These are phyloP conservation scores for Dicaeum eximium DNA, from an alignment of 2,113 vertebrate genomes.

Conservation along the genomic window DNA sequence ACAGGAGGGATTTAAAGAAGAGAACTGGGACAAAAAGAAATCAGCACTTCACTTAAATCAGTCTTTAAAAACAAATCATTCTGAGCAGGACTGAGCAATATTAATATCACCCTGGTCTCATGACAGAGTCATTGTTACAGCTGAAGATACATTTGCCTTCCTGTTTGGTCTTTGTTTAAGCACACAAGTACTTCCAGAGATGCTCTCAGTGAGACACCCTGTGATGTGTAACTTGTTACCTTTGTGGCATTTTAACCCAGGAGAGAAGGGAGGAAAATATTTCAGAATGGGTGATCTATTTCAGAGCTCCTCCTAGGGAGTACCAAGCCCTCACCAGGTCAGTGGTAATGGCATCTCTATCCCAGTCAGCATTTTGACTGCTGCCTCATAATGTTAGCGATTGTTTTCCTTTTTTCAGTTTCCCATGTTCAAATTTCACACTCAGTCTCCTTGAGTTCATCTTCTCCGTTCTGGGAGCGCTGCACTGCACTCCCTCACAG, in stretches of 20 bases:
- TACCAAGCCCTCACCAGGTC: not conserved
- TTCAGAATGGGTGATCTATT: not conserved
- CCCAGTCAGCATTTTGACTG: not conserved
- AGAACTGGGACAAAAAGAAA: not conserved
- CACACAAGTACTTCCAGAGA: not conserved
- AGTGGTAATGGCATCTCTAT: not conserved
- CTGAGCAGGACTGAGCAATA: not conserved
- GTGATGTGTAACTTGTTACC: not conserved
- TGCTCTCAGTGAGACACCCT: not conserved
- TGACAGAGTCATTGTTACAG: not conserved
- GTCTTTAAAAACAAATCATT: not conserved
- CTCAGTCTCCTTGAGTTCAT: not conserved
- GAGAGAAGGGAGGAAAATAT: not conserved
- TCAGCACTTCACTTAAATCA: not conserved
- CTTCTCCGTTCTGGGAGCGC: not conserved
- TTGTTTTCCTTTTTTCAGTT: not conserved
- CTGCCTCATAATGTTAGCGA: rapidly evolving
- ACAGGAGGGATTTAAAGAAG: not conserved
- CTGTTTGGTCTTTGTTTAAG: not conserved
- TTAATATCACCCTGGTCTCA: not conserved
- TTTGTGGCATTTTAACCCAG: not conserved
- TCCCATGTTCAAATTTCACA: not conserved
- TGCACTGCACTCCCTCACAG: not conserved
- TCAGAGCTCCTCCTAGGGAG: not conserved
- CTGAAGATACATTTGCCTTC: not conserved